phyloP scores from a whole-genome alignment of 2,888 invertebrate genomes.

The Dicyrtoma fusca region DNA sequence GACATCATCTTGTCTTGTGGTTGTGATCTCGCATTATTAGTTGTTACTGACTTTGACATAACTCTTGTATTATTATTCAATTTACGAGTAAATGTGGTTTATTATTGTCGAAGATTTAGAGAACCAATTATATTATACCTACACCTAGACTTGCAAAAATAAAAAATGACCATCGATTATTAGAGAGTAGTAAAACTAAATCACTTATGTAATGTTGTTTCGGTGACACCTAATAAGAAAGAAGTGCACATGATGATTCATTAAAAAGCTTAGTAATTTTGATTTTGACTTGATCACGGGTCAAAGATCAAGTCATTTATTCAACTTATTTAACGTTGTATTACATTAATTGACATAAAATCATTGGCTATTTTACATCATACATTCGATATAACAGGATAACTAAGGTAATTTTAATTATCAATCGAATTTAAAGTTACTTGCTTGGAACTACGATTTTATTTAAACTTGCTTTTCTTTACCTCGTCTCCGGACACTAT shows the following conservation, averaged over 20 bases:
- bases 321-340: slow-evolving; percentile 4
- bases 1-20: slow-evolving; percentile 53
- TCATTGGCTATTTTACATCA: not conserved
- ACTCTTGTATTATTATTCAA: too few species aligned
- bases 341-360: not conserved
- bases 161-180: not conserved
- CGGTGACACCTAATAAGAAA: too few species aligned
- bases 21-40: slow-evolving; percentile 51
- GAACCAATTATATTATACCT: too few species aligned
- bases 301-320: slow-evolving; percentile 16
- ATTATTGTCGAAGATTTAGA: too few species aligned
- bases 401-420: not conserved
- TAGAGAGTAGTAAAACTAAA: too few species aligned
- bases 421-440: slow-evolving; percentile 11
- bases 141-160: slow-evolving; percentile 19
- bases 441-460: slow-evolving; percentile 7
- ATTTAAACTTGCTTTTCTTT: not conserved
- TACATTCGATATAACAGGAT: not conserved
- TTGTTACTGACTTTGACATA: too few species aligned
- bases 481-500: slow-evolving; percentile 1
- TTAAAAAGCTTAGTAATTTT: too few species aligned
- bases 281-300: not conserved
- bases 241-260: too few species aligned
- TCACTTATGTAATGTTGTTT: too few species aligned
- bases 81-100: too few species aligned